phyloP scores from a whole-genome alignment of 2,888 invertebrate species.

The Taenaris catops region DNA sequence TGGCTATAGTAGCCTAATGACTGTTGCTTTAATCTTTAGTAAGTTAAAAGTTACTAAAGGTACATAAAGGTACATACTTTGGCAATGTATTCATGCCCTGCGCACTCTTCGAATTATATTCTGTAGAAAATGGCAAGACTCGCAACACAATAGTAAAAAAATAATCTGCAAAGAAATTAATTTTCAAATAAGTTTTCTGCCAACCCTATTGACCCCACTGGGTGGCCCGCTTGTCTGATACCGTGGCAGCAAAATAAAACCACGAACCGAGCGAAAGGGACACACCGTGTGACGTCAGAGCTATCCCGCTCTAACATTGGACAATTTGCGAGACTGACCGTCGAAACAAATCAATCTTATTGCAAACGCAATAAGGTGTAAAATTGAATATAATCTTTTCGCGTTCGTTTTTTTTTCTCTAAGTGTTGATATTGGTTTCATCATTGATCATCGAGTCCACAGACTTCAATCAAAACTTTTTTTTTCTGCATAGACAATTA shows the following conservation, averaged over 20 bases:
- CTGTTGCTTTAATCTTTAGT: too few species aligned
- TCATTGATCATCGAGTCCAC: background rate
- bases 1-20: too few species aligned
- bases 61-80: too few species aligned
- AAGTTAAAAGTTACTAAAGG: too few species aligned
- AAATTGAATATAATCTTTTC: background rate
- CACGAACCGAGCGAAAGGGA: conserved; percentile 42
- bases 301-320: conserved; percentile 13
- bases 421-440: background rate
- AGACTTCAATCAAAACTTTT: too few species aligned
- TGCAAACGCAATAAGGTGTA: background rate
- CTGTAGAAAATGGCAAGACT: too few species aligned
- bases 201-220: conserved; percentile 56
- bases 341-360: background rate
- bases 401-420: background rate
- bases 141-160: too few species aligned
- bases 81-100: too few species aligned
- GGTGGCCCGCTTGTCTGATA: conserved; percentile 65
- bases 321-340: conserved; percentile 7
- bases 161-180: too few species aligned
- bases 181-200: conserved; percentile 4
- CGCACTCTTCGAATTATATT: too few species aligned
- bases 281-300: conserved; percentile 27
- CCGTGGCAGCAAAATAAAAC: conserved; percentile 57
- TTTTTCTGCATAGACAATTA: too few species aligned